Base-by-base conservation (phyloP, 2,113 vertebrate species). In the Cichladusa arquata region DNA sequence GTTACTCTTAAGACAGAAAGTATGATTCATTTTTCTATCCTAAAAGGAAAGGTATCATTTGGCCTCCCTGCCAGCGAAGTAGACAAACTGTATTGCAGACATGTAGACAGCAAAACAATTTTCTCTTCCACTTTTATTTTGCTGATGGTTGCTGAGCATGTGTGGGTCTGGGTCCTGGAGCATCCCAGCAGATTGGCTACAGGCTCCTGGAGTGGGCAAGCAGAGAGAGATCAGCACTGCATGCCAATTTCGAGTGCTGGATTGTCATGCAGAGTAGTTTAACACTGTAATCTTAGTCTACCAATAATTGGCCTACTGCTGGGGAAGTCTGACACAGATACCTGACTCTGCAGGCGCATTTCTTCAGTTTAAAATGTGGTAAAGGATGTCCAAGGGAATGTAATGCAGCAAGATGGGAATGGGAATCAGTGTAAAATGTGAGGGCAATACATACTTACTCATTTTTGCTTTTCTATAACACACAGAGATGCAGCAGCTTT, bases 41-140 rank as follows among this genome's bases (percentile, higher is more conserved):
- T 85, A 33, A 92, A 90, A 87, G 14, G 25, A 95, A 92, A 88
- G 48, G 38, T 56, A 82, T 79, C 45, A 42, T 73, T 91, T 94
- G 73, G n/a, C n/a, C 29, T 95, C 54, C 47, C 25, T 77, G 70
- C 38, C 70, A 62, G 70, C 33, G 34, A 86, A 95, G 65, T 5
- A 89, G 61, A 82, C 42, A 91, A 91, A 90, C 66, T 58, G 11
- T 77, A 77, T 88, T 88, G 74, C 84, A 94, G 87, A 80, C 19
- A 2, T 31, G 18, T 34, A 69, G 4, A 4, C 23, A 94, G 82
- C 38, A 76, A 58, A 86, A 48, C 16, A 42, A 8, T 54, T 69
- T 81, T 84, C 58, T 88, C 47, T 8, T 58, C 42, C 1, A 4
- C 11, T 91, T 70, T 58, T 77, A 28, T 77, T 86, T 89, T 38